phyloP scores from a whole-genome alignment of 2,888 invertebrate genomes.

The Cordylochernes scorpioides region DNA sequence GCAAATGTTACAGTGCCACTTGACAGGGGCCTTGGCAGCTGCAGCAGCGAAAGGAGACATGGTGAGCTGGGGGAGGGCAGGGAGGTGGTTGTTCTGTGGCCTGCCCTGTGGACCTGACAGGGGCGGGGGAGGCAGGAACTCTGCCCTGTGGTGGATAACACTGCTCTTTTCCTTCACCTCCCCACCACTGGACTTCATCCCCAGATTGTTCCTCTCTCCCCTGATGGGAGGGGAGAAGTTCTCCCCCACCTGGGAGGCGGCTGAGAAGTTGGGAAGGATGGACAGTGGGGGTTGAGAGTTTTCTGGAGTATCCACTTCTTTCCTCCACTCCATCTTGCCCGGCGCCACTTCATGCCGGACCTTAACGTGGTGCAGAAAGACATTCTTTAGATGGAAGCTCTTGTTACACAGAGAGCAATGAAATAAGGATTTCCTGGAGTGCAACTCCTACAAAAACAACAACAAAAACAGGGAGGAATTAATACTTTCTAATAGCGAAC shows the following conservation, averaged over 20 bases:
- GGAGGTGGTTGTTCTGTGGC: not conserved
- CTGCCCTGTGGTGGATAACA: not conserved
- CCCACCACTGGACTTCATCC: not conserved
- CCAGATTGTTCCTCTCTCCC: slow-evolving; percentile 5
- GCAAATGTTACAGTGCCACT: slow-evolving; percentile 2
- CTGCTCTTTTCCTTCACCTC: not conserved
- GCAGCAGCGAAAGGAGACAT: not conserved
- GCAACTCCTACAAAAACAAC: slow-evolving; percentile 9
- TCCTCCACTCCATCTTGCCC: slow-evolving; percentile 6
- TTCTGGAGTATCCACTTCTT: slow-evolving; percentile 1
- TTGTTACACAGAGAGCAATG: slow-evolving; percentile 8
- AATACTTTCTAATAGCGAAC: too few relatives aligned
- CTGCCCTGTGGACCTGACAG: too few relatives aligned
- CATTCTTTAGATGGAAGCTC: slow-evolving; percentile 9
- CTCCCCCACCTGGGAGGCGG: slow-evolving; percentile 3
- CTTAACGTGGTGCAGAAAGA: slow-evolving; percentile 8
- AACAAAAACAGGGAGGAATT: too few relatives aligned
- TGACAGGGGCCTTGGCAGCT: not conserved
- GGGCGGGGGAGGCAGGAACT: too few relatives aligned
- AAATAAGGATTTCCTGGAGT: slow-evolving; percentile 6
- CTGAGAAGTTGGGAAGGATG: slow-evolving; percentile 4
- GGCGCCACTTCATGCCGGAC: slow-evolving; percentile 8
- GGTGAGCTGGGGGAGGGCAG: not conserved
- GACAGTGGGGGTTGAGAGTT: slow-evolving; percentile 4
- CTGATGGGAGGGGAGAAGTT: too few relatives aligned